Evolutionary conservation across 2,888 invertebrate genomes (phyloP).

Genomic region (Athrips mouffetella): DNA sequence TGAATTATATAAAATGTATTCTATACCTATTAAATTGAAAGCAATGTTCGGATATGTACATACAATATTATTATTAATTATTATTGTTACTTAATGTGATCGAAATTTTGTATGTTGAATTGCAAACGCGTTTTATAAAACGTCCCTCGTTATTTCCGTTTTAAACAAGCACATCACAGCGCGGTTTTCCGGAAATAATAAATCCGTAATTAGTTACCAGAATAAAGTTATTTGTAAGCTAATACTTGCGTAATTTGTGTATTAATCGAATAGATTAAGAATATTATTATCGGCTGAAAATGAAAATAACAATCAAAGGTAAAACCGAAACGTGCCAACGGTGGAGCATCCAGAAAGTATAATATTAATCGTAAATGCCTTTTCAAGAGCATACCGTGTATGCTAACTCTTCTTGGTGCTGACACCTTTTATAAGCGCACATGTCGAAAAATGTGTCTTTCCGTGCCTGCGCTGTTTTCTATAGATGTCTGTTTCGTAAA

Average conservation of each 20-base stretch:
- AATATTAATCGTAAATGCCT: constrained; percentile 18
- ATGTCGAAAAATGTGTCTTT: constrained; percentile 12
- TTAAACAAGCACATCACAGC: too few relatives aligned
- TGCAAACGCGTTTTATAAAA: constrained; percentile 38
- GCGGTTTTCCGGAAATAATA: constrained; percentile 8
- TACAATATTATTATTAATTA: constrained; percentile 52
- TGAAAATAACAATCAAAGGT: constrained; percentile 10
- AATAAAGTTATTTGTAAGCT: constrained; percentile 29
- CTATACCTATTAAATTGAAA: constrained; percentile 50
- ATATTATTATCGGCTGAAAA: constrained; percentile 12
- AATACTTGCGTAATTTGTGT: constrained; percentile 15
- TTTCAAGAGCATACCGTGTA: constrained; percentile 19
- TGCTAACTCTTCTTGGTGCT: constrained; percentile 22
- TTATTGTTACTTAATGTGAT: constrained; percentile 71
- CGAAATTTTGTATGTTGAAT: constrained; percentile 56
- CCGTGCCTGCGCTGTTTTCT: constrained; percentile 14
- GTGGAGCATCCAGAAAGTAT: constrained; percentile 25
- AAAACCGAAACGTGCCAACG: constrained; percentile 35
- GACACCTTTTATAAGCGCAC: constrained; percentile 22
- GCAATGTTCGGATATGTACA: constrained; percentile 70
- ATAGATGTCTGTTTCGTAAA: constrained; percentile 7
- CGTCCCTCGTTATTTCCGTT: too few relatives aligned
- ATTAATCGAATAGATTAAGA: constrained; percentile 11
- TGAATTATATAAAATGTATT: constrained; percentile 32
- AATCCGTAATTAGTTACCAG: constrained; percentile 39